Evolutionary conservation across 2,797 vertebrate genomes (phyloP), one percentile per base, ranked within the genome.

Genomic region (Podarcis lilfordi): DNA sequence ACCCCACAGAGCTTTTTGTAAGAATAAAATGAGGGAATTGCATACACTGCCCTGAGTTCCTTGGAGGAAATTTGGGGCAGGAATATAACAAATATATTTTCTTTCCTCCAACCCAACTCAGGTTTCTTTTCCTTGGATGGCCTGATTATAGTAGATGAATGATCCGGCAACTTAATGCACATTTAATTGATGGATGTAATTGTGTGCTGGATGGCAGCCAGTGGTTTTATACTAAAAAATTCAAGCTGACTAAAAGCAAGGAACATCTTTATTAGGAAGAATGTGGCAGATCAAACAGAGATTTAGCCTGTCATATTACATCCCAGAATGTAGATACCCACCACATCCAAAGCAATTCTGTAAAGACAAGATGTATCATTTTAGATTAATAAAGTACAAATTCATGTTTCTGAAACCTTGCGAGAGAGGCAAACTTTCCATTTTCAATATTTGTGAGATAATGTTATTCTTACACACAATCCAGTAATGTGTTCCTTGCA

Each of bases 401-500:
- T 85, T 64, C 77, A 35, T 68, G 40, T 85, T 64, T 80, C 40
- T 45, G 50, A 74, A 84, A 35, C 10, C 23, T 7, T 32, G 5
- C 32, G 61, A 68, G 35, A 50, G 59, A 80, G 37, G 35, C 29
- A 55, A 64, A 45, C 17, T 40, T 50, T 29, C 64, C 64, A 59
- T 78, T 88, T 86, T 86, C 64, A 71, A 29, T 72, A 80, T 72
- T 35, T 59, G 32, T 50, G 50, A 72, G 50, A 78, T 71, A 61
- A 61, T n/a, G 5, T 32, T 25, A 32, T 71, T 71, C 64, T 84
- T 23, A 78, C 2, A 37, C n/a, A 69, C 27, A 82, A 27, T 66
- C 87, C 68, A 37, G 32, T 68, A 55, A 89, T 75, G 32, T 29
- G 43, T 75, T 75, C 27, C 78, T 50, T 37, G 6, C 19, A 37